phyloP scores from a whole-genome alignment of 2,888 invertebrate genomes.

The Serripes groenlandicus region DNA sequence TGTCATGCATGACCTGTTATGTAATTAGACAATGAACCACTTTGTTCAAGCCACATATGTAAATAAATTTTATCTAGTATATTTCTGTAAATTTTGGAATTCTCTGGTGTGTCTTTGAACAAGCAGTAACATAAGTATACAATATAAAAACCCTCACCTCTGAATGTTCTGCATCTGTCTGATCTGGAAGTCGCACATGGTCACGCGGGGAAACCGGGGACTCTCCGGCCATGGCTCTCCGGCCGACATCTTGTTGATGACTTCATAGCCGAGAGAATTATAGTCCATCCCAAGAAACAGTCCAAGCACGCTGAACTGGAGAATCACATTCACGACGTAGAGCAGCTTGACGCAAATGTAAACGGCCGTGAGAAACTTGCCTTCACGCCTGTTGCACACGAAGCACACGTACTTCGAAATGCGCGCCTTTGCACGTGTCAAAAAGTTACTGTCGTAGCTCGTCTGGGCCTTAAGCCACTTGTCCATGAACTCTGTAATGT shows the following conservation, averaged over 20 bases:
- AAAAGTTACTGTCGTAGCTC: constrained; percentile 65
- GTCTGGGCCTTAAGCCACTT: constrained; percentile 69
- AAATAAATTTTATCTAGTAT: too few species aligned
- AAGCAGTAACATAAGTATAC: too few species aligned
- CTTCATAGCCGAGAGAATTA: constrained; percentile 69
- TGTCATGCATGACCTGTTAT: too few species aligned
- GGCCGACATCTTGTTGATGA: constrained; percentile 54
- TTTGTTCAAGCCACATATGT: too few species aligned
- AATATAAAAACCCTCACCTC: constrained; percentile 66
- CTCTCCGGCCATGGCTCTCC: constrained; percentile 64
- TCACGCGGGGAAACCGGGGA: constrained; percentile 73
- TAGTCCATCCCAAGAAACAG: constrained; percentile 70
- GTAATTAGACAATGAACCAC: too few species aligned
- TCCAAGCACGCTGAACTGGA: constrained; percentile 72
- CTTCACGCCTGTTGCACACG: constrained; percentile 68
- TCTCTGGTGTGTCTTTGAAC: too few species aligned
- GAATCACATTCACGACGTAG: constrained; percentile 69
- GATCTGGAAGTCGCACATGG: constrained; percentile 76
- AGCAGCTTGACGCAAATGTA: constrained; percentile 71
- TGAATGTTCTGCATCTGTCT: constrained; percentile 81
- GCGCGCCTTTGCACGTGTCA: constrained; percentile 60
- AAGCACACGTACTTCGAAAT: constrained; percentile 65
- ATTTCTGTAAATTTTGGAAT: too few species aligned
- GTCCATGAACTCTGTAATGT: constrained; percentile 69
- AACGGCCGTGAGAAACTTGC: constrained; percentile 70